phyloP scores from a whole-genome alignment of 1,140 invertebrate species.

The Drosophila obscura region DNA sequence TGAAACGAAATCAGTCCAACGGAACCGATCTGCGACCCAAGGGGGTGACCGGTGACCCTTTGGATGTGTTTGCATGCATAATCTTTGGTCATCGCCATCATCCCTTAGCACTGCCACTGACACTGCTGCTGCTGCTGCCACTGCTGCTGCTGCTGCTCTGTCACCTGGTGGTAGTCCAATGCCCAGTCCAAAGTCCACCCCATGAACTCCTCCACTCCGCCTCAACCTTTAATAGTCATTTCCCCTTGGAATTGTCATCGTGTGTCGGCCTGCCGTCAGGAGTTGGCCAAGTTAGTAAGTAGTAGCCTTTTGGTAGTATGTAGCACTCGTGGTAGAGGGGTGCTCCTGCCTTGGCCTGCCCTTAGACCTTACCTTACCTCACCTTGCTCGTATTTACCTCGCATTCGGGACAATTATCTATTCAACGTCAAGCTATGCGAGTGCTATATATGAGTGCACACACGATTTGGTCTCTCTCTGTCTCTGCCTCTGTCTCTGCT shows the following conservation, averaged over 20 bases:
- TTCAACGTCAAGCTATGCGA: constrained; percentile 75
- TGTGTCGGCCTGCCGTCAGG: constrained; percentile 35
- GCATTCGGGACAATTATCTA: constrained; percentile 82
- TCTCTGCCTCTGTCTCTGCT: too few species aligned
- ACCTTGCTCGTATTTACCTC: constrained; percentile 78
- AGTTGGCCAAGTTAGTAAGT: constrained; percentile 46
- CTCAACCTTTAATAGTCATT: constrained; percentile 61
- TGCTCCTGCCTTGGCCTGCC: constrained; percentile 40
- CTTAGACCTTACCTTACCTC: constrained; percentile 14
- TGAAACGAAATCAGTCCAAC: constrained; percentile 72
- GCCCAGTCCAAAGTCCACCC: constrained; percentile 21
- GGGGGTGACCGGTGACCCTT: constrained; percentile 46
- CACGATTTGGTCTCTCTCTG: constrained; percentile 64
- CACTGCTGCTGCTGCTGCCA: constrained; percentile 16
- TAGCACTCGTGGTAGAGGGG: constrained; percentile 9
- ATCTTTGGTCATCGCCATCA: constrained; percentile 75
- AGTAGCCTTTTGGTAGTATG: background rate
- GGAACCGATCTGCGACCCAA: constrained; percentile 61
- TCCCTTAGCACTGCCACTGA: constrained; percentile 50
- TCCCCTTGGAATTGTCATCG: constrained; percentile 76
- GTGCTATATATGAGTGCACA: constrained; percentile 74
- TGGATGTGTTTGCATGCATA: constrained; percentile 74
- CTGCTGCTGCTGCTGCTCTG: constrained; percentile 30
- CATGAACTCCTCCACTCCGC: constrained; percentile 21
- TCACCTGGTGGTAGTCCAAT: constrained; percentile 70